Evolutionary conservation across 2,888 invertebrate species (phyloP).

Genomic region (Chouioia cunea): DNA sequence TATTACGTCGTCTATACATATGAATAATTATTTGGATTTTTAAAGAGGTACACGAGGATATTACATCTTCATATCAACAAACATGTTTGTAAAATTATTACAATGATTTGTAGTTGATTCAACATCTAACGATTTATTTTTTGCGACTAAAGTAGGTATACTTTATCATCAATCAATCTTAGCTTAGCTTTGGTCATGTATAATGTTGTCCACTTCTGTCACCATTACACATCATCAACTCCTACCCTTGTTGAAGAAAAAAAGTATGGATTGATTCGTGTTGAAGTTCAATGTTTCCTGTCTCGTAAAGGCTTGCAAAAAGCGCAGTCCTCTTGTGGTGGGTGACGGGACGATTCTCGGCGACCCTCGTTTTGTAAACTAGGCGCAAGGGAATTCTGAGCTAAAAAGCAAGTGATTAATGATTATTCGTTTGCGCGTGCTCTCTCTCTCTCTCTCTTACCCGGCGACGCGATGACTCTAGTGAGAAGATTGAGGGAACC

Average conservation of each 20-base stretch:
- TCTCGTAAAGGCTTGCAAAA: constrained; percentile 21
- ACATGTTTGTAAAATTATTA: too few relatives aligned
- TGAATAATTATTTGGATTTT: too few relatives aligned
- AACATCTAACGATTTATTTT: too few relatives aligned
- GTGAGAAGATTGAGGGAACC: too few relatives aligned
- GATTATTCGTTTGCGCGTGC: constrained; percentile 52
- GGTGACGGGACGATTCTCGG: constrained; percentile 63
- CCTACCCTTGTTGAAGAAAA: not conserved
- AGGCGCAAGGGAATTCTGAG: constrained; percentile 66
- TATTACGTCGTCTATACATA: too few relatives aligned
- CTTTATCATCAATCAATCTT: too few relatives aligned
- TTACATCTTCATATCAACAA: too few relatives aligned
- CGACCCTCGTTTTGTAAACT: constrained; percentile 65
- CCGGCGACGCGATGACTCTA: too few relatives aligned
- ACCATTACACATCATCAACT: constrained; percentile 11
- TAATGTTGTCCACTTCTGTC: constrained; percentile 22
- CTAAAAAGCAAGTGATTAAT: constrained; percentile 68
- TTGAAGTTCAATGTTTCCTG: constrained; percentile 23
- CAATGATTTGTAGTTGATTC: too few relatives aligned
- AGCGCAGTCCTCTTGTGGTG: constrained; percentile 56
- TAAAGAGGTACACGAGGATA: too few relatives aligned
- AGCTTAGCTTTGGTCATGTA: not conserved
- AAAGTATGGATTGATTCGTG: constrained; percentile 39
- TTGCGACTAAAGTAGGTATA: too few relatives aligned
- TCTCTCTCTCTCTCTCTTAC: constrained; percentile 1